These are phyloP conservation scores for Trileptium ribeirensis DNA, from an alignment of 2,888 invertebrate species.

Conservation along the genomic window DNA sequence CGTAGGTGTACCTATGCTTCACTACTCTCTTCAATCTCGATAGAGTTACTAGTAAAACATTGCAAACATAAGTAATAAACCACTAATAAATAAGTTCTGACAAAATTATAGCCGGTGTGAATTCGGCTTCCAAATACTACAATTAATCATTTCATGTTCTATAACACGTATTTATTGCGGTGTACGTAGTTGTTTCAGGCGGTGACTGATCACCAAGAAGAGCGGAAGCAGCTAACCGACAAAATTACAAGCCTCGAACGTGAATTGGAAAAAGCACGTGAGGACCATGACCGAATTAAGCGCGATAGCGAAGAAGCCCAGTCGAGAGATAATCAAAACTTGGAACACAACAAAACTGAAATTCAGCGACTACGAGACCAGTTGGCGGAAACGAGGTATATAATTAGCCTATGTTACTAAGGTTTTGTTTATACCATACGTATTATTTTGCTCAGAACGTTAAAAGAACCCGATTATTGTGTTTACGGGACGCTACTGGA, in stretches of 20 bases:
- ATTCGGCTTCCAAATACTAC: no score
- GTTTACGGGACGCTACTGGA: no score
- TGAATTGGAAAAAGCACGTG: constrained; percentile 4
- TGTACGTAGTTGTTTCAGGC: not conserved
- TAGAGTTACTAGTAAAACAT: no score
- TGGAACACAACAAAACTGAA: constrained; percentile 14
- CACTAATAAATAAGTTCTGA: no score
- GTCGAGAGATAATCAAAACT: not conserved
- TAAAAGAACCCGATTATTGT: no score
- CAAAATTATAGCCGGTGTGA: no score
- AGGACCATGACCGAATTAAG: constrained; percentile 5
- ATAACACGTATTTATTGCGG: no score
- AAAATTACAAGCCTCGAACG: not conserved
- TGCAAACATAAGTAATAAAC: no score
- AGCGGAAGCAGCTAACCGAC: constrained; percentile 9
- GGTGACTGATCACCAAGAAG: constrained; percentile 18
- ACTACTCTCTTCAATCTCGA: no score
- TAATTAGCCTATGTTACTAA: not conserved
- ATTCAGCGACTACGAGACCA: constrained; percentile 6
- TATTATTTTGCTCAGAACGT: no score
- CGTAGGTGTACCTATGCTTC: no score
- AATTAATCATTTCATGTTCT: no score
- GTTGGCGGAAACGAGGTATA: not conserved
- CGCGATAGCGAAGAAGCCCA: not conserved
- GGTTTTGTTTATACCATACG: not conserved